phyloP scores from a whole-genome alignment of 2,888 invertebrate genomes.

The Drosophila niveifrons region DNA sequence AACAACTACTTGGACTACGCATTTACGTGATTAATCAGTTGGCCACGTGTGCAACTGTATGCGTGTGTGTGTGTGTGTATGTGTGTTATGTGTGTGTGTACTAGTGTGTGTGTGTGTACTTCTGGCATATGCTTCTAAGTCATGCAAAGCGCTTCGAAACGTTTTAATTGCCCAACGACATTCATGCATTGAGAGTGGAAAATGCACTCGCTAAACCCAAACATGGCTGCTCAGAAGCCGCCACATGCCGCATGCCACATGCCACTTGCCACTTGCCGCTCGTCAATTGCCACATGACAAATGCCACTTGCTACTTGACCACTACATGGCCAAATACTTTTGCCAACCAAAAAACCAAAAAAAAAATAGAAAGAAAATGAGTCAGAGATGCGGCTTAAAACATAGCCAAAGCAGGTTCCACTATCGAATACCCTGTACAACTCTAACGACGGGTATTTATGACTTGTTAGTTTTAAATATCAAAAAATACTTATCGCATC shows the following conservation, averaged over 20 bases:
- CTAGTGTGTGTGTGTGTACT: neutral
- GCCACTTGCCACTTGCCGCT: conserved; percentile 5
- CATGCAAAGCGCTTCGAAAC: conserved; percentile 71
- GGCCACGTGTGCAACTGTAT: conserved; percentile 66
- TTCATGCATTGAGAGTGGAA: conserved; percentile 45
- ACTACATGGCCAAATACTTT: conserved; percentile 1
- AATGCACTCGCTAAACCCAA: conserved; percentile 43
- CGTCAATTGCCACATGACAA: neutral
- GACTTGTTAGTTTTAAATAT: no score
- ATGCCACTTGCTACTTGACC: conserved; percentile 1
- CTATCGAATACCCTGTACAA: neutral
- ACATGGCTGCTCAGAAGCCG: conserved; percentile 6
- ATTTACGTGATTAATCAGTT: conserved; percentile 80
- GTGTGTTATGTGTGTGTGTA: conserved; percentile 28
- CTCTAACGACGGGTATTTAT: neutral
- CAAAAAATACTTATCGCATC: no score
- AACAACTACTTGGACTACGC: conserved; percentile 54
- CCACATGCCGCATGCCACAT: conserved; percentile 21
- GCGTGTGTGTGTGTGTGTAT: neutral
- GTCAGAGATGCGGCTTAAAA: neutral
- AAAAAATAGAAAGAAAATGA: neutral
- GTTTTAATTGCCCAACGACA: conserved; percentile 66
- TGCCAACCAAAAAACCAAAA: neutral
- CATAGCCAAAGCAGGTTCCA: no score
- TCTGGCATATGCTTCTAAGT: conserved; percentile 69